Base-by-base conservation (phyloP, 35 echinoderm and acorn worm genomes). In the Hemicentrotus pulcherrimus region DNA sequence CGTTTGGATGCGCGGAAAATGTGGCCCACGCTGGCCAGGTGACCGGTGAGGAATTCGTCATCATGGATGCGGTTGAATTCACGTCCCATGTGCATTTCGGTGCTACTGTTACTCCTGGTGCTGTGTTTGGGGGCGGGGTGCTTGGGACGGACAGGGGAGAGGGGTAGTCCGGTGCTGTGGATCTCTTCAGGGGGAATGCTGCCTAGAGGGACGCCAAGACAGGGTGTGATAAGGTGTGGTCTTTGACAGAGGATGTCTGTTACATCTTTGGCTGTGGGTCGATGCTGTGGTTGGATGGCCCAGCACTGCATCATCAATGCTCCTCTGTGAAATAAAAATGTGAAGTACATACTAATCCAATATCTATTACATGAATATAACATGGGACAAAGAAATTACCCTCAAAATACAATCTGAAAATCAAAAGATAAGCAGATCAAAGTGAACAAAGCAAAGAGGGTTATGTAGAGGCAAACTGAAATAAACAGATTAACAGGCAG, bases 231-330 rank as follows among this genome's bases (percentile, higher is more conserved):
- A 10, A 99, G 88, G 47, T 97, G 94, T 47, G 47, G 86, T 8
- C 94, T 88, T 22, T 59, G 86, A 24, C 94, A 60, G 19, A 99
- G 88, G 28, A 97, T 86, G 46, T 97, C 95, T 32, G 91, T 94
- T 31, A 99, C 92, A 31, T 99, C 94, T 31, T 91, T 59, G 46
- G 98, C 98, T 47, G 96, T 96, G 14, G 98, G 98, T 24, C 98
- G 95, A 41, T 96, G 94, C 16, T 91, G 30, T 13, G 98, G 96
- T 41, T 99, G 95, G 47, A 97, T 95, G 15, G 94, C 86, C 98
- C 98, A 99, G 92, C 98, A 99, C 32, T 95, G 90, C 88, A 95
- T 94, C 95, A 99, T 95, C 88, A 99, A 46, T 9, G 94, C 91
- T 32, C 94, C 90, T 48, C 98, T 99, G 94, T 86, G 86, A 86